phyloP scores from a whole-genome alignment of 2,888 invertebrate species.

The Drosophila buzzatii region DNA sequence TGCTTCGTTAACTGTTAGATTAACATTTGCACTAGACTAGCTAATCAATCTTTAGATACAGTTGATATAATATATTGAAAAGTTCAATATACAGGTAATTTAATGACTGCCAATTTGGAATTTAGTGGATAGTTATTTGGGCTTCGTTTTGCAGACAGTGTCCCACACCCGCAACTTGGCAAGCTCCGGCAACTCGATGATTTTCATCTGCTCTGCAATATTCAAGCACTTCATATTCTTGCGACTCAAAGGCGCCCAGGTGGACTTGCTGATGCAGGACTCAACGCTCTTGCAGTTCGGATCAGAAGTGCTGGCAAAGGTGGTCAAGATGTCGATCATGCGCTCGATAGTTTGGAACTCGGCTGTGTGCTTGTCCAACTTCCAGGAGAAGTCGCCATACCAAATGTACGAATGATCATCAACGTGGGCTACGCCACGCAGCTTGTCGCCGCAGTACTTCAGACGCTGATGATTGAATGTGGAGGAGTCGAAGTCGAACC shows the following conservation, averaged over 20 bases:
- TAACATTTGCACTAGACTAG: not conserved
- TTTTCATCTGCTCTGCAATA: constrained; percentile 67
- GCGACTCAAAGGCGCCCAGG: constrained; percentile 62
- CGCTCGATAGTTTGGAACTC: constrained; percentile 83
- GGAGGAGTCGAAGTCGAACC: constrained; percentile 84
- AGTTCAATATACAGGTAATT: constrained; percentile 18
- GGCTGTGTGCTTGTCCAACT: constrained; percentile 67
- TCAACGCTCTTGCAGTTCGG: constrained; percentile 73
- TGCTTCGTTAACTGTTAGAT: not conserved
- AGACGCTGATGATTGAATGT: constrained; percentile 82
- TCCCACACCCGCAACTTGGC: constrained; percentile 80
- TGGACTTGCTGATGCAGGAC: constrained; percentile 18
- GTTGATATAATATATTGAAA: not conserved
- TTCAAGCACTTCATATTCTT: constrained; percentile 75
- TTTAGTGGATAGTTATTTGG: not conserved
- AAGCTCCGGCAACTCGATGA: constrained; percentile 81
- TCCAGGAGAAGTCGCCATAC: constrained; percentile 78
- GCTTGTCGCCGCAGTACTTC: constrained; percentile 76
- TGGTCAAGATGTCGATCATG: constrained; percentile 82
- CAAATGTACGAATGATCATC: constrained; percentile 85
- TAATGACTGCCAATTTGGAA: constrained; percentile 9
- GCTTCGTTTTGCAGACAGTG: constrained; percentile 58
- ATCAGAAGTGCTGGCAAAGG: constrained; percentile 80
- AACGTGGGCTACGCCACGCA: constrained; percentile 82
- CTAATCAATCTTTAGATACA: not conserved